Evolutionary conservation across 2,113 vertebrate genomes (phyloP), one percentile per base, ranked within the genome.

Genomic region (Craseonycteris thonglongyai): DNA sequence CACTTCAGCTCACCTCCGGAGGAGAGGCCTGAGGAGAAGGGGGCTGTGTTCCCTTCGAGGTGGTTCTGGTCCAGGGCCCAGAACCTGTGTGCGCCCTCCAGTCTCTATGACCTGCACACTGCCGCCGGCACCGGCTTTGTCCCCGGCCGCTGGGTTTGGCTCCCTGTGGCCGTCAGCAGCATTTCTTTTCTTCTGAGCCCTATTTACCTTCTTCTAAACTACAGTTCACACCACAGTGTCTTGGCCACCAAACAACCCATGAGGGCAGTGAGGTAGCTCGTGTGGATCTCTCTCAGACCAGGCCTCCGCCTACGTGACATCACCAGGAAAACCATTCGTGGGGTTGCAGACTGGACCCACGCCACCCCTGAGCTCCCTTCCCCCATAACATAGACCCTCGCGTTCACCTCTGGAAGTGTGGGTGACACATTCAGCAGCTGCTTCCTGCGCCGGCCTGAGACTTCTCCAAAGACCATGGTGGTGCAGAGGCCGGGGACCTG

Each of bases 391-490:
- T 5, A 2, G 0, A 7, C 15, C 26, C 16, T 33, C 45, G 59
- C 33, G 9, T 8, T 14, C 2, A 58, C 22, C 0, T 12, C 10
- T 28, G 10, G 22, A 30, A 61, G 24, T 5, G 1, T 2, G 18
- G 15, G n/a, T 14, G 2, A 21, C 3, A 0, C n/a, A 63, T 12
- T 19, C 11, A 22, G 26, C 0, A 1, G 42, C 45, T 0, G 16
- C 8, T 58, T 40, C 69, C 58, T 4, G 2, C 6, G n/a, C 19
- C 12, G 10, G 49, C 33, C 14, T 9, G 16, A 68, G 24, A 9
- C 7, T 15, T 28, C 18, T 12, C 8, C 2, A 0, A 21, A 61
- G 75, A 40, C 10, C 2, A 6, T 1, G 40, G 12, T 21, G 1
- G 35, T 1, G 42, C 47, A 66, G 59, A 35, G 35, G 0, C 1